Evolutionary conservation across 2,888 invertebrate species (phyloP), one percentile per base, ranked within the genome.

Genomic region (Leptura quadrifasciata): DNA sequence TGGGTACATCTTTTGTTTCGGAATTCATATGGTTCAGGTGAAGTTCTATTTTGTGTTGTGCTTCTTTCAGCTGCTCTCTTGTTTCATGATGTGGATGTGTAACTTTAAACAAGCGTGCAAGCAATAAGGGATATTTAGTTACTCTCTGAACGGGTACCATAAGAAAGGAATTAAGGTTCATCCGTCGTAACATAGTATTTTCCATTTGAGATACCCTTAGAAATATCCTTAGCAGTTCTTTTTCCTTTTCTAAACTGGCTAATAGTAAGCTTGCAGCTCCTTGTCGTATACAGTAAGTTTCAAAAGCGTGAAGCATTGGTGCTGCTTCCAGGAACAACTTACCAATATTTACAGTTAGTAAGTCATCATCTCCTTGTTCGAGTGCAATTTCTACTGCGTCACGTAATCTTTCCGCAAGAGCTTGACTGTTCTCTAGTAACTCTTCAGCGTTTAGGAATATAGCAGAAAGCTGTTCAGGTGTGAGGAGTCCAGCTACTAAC

Each of bases 141-240:
- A 98, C 97, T 89, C 98, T 93, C 91, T 98, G 98, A 79, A 98
- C 98, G 80, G 98, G 98, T 84, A 97, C 97, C 97, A 98, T 98
- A 73, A 98, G 93, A 90, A 98, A 98, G n/a, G 98, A 97, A 90
- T 98, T 97, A 64, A 98, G 91, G 89, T 98, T 98, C 98, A 98
- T 98, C 84, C 98, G 92, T 83, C 98, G 92, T 82, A 98, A 90
- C 79, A 97, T 95, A 20, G 96, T 93, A 89, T 98, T 98, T 89
- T 98, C 98, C 95, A 97, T 97, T 91, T 98, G 98, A 52, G 98
- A 98, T 75, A 98, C 98, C 88, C 96, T 94, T 76, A 98, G 92
- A 90, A 98, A 98, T 90, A 98, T 97, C 88, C 97, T 92, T 82
- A 98, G 91, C 74, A 98, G 92, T 88, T 98, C 98, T 89, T 97